Evolutionary conservation across 2,888 invertebrate genomes (phyloP), one percentile per base, ranked within the genome.

Genomic region (Seira sanloemensis): DNA sequence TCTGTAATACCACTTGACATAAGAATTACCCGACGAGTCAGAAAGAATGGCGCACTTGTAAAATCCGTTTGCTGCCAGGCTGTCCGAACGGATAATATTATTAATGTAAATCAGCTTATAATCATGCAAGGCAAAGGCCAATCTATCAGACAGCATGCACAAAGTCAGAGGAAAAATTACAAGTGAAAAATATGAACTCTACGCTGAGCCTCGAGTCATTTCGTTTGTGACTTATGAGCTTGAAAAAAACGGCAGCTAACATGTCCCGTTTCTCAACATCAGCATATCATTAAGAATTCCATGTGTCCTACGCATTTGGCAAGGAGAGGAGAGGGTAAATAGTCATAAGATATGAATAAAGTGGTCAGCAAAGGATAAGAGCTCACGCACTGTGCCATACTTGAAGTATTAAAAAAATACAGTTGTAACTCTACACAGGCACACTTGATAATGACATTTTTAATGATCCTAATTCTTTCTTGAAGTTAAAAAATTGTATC

Each of bases 1-100:
- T 69, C 69, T 69, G 69, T 69, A 37, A 69, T 69, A 69, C 69
- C 37, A 7, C 46, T 46, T 71, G 16, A 23, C 16, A 19, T 4
- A n/a, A 18, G 68, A 37, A 7, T 37, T 7, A 37, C 37, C 4
- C 37, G 37, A n/a, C n/a, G n/a, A n/a, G n/a, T n/a, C 37, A 37
- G 37, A 37, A 12, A 37, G 12, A 37, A 37, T 37, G 12, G 5
- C 37, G 4, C 37, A 37, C 37, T 12, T 12, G 12, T 37, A 37
- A 37, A 37, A 37, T 37, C 4, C 12, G 37, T 37, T 37, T 37
- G 37, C 37, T 37, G 37, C 12, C n/a, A 37, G 12, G 37, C 12
- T 37, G 12, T 37, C n/a, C n/a, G n/a, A n/a, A n/a, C n/a, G n/a
- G n/a, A n/a, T n/a, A n/a, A n/a, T n/a, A n/a, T 4, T 37, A 37